Evolutionary conservation across 2,888 invertebrate genomes (phyloP), one percentile per base, ranked within the genome.

Genomic region (Morpho helenor): DNA sequence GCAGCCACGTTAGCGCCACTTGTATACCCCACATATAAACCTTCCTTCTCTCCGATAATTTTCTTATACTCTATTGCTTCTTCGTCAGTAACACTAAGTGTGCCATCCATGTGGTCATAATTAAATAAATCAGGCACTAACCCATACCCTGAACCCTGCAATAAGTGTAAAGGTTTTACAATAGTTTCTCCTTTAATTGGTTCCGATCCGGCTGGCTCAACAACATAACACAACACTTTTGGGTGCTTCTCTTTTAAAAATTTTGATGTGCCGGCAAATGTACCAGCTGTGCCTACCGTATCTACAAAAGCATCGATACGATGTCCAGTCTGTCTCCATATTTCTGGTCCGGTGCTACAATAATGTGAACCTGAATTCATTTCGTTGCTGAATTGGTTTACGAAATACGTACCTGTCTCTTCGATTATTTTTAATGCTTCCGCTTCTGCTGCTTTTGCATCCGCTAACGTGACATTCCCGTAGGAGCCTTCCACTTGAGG

Each of bases 71-170:
- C 68, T 40, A 78, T 69, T 1, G 82, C 72, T 61, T 90, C 89
- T 54, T 87, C 87, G 54, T 90, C 89, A 40, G 80, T 79, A 39
- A 89, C 82, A 50, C 77, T 73, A 9, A 90, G 41, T 0, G 87
- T 84, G 0, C 79, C 87, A 61, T 89, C 87, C 81, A 87, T 78
- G 31, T 74, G 64, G 0, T 89, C 85, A 60, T 73, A 83, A 52
- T 82, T 78, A 62, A 89, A 88, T 54, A 89, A 68, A 60, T 77
- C 76, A 0, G 89, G 89, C 8, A 90, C 64, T 60, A 81, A 82
- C 0, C 87, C 89, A 59, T 90, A 90, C 0, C 89, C 87, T 0
- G 89, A 88, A 0, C 89, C 89, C 69, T 90, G 89, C 3, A 90
- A 74, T 62, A 87, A 70, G 69, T 90, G 89, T 48, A 89, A 72